Conservation (phyloP, 2,888 invertebrate genomes). For the Scelioninae gen. 1 region DNA sequence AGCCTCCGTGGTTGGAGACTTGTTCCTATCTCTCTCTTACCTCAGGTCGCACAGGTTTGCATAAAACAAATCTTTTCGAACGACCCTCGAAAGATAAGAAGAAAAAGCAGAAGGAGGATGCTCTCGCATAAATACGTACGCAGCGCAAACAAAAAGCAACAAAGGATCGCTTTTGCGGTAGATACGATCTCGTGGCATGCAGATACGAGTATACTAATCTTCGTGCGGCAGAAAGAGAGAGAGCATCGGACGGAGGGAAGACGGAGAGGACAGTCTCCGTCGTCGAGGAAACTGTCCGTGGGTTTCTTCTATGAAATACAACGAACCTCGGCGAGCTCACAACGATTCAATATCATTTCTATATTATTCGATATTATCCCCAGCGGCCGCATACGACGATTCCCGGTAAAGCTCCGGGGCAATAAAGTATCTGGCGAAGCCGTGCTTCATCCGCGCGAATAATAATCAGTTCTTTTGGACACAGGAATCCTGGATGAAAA, state of each 20-base stretch:
- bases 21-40: slow-evolving; percentile 42
- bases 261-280: slow-evolving; percentile 63
- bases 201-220: slow-evolving; percentile 83
- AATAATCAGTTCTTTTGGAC: slow-evolving; percentile 58
- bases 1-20: slow-evolving; percentile 25
- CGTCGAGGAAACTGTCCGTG: slow-evolving; percentile 73
- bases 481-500: slow-evolving; percentile 53
- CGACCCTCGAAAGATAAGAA: slow-evolving; percentile 70
- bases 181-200: slow-evolving; percentile 83
- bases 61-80: slow-evolving; percentile 78
- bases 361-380: slow-evolving; percentile 72
- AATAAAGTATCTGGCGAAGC: slow-evolving; percentile 60
- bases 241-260: slow-evolving; percentile 34
- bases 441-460: slow-evolving; percentile 65
- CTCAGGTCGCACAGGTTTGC: slow-evolving; percentile 70
- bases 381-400: slow-evolving; percentile 66
- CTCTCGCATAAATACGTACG: slow-evolving; percentile 81
- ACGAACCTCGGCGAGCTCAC: slow-evolving; percentile 70
- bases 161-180: slow-evolving; percentile 81
- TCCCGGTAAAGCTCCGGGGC: slow-evolving; percentile 63
- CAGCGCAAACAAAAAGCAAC: slow-evolving; percentile 81
- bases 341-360: slow-evolving; percentile 79
- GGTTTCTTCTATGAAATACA: slow-evolving; percentile 78
- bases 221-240: slow-evolving; percentile 73
- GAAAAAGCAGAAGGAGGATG: slow-evolving; percentile 72